Conservation (phyloP, 2,797 vertebrate genomes). For the Acanthopagrus latus region DNA sequence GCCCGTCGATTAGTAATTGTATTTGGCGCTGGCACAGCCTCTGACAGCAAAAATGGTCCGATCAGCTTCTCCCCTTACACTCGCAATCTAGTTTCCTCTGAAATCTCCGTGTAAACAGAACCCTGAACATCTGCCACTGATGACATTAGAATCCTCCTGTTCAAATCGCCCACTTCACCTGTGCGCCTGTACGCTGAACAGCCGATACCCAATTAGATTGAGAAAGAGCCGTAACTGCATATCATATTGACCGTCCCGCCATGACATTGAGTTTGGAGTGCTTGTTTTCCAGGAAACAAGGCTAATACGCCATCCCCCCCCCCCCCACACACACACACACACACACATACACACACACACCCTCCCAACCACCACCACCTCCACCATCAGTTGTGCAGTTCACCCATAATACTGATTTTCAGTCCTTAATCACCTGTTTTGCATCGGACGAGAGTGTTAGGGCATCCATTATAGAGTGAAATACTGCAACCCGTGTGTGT, state of each 20-base stretch:
- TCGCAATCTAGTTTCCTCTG: slow-evolving; percentile 59
- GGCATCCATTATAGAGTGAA: slow-evolving; percentile 8
- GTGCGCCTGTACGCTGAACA: slow-evolving; percentile 19
- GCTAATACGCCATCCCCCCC: slow-evolving; percentile 8
- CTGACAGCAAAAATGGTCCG: slow-evolving; percentile 58
- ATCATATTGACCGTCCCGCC: slow-evolving; percentile 53
- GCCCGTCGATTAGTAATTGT: slow-evolving; percentile 19
- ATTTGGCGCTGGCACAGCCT: slow-evolving; percentile 26
- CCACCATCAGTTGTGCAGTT: slow-evolving; percentile 26
- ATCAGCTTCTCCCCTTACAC: slow-evolving; percentile 59
- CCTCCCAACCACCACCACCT: no score
- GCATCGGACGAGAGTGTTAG: slow-evolving; percentile 19
- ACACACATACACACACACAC: no score
- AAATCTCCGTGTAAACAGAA: slow-evolving; percentile 62
- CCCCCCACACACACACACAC: no score
- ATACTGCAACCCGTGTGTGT: not conserved
- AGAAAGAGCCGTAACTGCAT: slow-evolving; percentile 38
- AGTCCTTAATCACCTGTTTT: slow-evolving; percentile 37
- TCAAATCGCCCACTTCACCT: slow-evolving; percentile 50
- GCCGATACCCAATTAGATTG: slow-evolving; percentile 50
- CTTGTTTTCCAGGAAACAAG: slow-evolving; percentile 57
- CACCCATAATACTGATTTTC: slow-evolving; percentile 18
- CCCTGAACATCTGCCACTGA: slow-evolving; percentile 36
- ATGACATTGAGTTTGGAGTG: slow-evolving; percentile 49
- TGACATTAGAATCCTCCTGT: slow-evolving; percentile 53